Conservation (phyloP, 2,797 vertebrate genomes). For the Catharus ustulatus region DNA sequence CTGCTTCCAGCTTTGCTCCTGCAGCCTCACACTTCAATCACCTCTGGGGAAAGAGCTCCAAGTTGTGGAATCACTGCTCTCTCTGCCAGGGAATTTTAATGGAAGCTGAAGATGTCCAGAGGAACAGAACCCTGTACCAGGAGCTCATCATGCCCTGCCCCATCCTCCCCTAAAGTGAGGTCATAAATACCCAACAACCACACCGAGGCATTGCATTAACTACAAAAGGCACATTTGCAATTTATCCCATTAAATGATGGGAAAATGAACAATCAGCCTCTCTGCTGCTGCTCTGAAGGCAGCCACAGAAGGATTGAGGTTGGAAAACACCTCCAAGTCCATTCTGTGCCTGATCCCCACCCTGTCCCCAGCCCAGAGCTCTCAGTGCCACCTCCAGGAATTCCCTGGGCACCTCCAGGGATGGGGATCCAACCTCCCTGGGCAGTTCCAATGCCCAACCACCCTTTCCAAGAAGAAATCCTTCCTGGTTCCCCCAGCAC, state of each 20-base stretch:
- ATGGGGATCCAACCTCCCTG: not conserved
- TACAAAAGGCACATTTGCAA: not conserved
- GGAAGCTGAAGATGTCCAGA: not conserved
- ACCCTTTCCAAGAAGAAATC: not conserved
- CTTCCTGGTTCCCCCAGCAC: not conserved
- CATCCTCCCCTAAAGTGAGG: fast-evolving
- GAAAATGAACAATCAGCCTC: not conserved
- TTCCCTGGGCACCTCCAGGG: no score
- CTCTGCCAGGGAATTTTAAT: not conserved
- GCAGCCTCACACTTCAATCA: not conserved
- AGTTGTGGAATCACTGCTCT: not conserved
- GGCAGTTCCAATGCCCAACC: not conserved
- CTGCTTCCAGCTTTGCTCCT: not conserved
- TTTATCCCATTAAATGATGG: not conserved
- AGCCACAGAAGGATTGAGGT: not conserved
- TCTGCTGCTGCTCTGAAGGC: not conserved
- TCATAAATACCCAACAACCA: not conserved
- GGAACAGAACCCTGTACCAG: not conserved
- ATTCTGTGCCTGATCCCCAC: fast-evolving
- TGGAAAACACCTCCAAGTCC: not conserved
- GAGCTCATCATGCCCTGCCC: not conserved
- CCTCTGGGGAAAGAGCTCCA: not conserved
- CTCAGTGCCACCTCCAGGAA: not conserved
- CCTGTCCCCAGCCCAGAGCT: not conserved
- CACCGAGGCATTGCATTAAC: not conserved